phyloP scores from a whole-genome alignment of 2,888 invertebrate species.

The Trichopoda pennipes region DNA sequence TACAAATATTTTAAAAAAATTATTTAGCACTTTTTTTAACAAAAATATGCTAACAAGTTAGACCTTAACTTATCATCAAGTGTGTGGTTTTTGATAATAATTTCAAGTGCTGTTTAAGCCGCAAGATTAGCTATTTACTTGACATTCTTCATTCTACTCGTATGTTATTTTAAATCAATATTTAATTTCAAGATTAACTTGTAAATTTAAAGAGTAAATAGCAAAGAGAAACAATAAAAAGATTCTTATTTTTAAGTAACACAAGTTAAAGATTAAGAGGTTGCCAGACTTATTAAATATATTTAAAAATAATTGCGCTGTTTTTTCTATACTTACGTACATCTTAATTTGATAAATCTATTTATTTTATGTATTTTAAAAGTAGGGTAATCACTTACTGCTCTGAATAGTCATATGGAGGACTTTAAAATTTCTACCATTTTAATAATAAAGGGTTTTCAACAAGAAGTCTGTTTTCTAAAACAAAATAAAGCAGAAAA shows the following conservation, averaged over 20 bases:
- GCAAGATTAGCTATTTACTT: constrained; percentile 22
- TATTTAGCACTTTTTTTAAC: background rate
- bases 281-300: background rate
- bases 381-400: no score
- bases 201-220: constrained; percentile 6
- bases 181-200: constrained; percentile 11
- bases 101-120: constrained; percentile 14
- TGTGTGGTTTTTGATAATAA: constrained; percentile 34
- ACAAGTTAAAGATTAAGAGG: background rate
- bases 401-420: no score
- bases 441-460: no score
- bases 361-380: no score
- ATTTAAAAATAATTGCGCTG: no score
- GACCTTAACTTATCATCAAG: constrained; percentile 50
- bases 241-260: background rate
- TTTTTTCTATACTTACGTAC: no score
- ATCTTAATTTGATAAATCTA: no score
- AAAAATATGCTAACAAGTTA: constrained; percentile 51
- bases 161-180: constrained; percentile 34
- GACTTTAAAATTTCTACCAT: no score
- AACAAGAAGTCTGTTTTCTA: no score
- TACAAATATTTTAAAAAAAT: background rate
- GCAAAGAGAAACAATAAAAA: background rate
- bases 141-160: constrained; percentile 18
- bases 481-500: no score